Evolutionary conservation across 2,113 vertebrate species (phyloP).

Genomic region (Andinoacara biseriatus): DNA sequence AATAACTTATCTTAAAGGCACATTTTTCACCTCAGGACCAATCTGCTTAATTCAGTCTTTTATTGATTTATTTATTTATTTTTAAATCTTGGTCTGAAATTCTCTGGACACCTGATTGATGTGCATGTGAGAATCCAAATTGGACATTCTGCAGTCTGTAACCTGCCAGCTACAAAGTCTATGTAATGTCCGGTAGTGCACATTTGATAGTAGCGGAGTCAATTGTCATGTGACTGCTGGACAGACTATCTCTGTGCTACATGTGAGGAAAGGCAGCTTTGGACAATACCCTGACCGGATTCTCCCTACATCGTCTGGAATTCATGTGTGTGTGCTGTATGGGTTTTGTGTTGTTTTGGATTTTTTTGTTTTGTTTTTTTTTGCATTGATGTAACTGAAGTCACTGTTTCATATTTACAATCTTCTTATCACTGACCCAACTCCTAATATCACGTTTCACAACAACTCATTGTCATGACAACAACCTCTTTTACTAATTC

Average conservation of each 20-base stretch:
- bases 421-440: neutral
- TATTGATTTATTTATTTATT: too few relatives aligned
- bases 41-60: neutral
- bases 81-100: neutral
- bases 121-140: neutral
- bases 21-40: neutral
- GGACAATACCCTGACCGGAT: neutral
- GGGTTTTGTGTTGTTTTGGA: neutral
- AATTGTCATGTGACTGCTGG: slow-evolving; percentile 6
- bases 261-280: neutral
- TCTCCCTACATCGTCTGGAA: neutral
- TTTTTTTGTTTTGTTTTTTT: too few relatives aligned
- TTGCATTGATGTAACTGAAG: neutral
- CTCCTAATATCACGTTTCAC: slow-evolving; percentile 31
- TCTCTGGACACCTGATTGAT: neutral
- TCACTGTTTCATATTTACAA: neutral
- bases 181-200: neutral
- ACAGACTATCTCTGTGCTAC: neutral
- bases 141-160: neutral
- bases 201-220: neutral
- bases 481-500: slow-evolving; percentile 37
- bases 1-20: neutral
- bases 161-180: neutral
- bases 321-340: neutral
- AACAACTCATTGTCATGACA: slow-evolving; percentile 39